A percentile compares a stretch with the other conserved stretches of the same genome.
Conservation (phyloP, 2,888 invertebrate genomes). For the Teinopalpus imperialis region DNA sequence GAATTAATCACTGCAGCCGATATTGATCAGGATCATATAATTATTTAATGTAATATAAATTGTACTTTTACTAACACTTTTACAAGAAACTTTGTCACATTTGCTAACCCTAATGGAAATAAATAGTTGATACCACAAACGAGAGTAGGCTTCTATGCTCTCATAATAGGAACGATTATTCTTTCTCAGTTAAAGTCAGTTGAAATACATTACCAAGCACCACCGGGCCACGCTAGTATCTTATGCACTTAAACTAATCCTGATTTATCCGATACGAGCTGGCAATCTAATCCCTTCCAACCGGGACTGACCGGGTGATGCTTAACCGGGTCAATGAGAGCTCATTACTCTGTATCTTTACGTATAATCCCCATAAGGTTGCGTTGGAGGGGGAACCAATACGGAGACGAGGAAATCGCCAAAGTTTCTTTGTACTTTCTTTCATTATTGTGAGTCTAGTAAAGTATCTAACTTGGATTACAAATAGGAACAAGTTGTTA, state of each 20-base stretch:
- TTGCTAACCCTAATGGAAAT: conserved; percentile 20
- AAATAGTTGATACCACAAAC: conserved; percentile 4
- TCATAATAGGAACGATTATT: conserved; percentile 16
- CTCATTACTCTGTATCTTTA: conserved; percentile 28
- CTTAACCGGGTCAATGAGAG: conserved; percentile 29
- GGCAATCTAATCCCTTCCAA: conserved; percentile 29
- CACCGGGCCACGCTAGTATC: conserved; percentile 22
- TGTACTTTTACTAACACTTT: too few species aligned
- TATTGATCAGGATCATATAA: too few species aligned
- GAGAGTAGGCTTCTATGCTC: conserved; percentile 5
- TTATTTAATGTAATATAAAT: too few species aligned
- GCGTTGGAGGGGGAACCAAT: neutral
- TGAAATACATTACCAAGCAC: conserved; percentile 15
- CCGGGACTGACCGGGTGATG: conserved; percentile 25
- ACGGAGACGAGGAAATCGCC: conserved; percentile 6
- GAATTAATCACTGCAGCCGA: too few species aligned
- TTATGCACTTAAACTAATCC: conserved; percentile 38
- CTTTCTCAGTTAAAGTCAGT: conserved; percentile 5
- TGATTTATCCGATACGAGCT: conserved; percentile 34
- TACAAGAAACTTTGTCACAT: too few species aligned
- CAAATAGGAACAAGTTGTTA: conserved; percentile 4
- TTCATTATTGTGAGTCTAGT: neutral
- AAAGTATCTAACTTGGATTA: conserved; percentile 8
- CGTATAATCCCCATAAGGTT: conserved; percentile 25
- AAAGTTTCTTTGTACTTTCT: conserved; percentile 10